Evolutionary conservation across 2,113 vertebrate species (phyloP), one percentile per base, ranked within the genome.

Genomic region (Neogobius melanostomus): DNA sequence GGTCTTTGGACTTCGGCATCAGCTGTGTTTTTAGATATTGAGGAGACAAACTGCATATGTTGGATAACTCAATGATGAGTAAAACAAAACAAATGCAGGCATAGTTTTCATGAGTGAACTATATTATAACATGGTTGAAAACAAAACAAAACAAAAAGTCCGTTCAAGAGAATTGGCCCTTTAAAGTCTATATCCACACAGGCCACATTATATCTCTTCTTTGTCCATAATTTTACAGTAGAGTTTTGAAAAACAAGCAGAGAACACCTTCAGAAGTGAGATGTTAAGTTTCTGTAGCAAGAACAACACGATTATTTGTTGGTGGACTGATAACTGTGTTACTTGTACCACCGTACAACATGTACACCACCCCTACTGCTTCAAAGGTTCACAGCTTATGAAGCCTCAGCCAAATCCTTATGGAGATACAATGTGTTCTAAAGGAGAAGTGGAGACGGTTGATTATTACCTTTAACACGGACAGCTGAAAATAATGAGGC

Each of bases 291-390:
- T 71, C 74, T 74, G 73, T 62, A 66, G 70, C 64, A 73, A 66
- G 67, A 81, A 81, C 28, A 36, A 36, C 75, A 52, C 61, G 45
- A 81, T 86, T 62, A 82, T 85, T 85, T 87, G 78, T 75, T 72
- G 73, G 49, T 70, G 72, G 68, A 76, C 69, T 82, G 86, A 81
- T 81, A 81, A 78, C 61, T 76, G 50, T 75, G 59, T 76, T 74
- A 71, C 76, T 80, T 80, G 75, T 80, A 68, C 63, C 7, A 17
- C 75, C 69, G 68, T 74, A 79, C 64, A 80, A 78, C 62, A 65
- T 48, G 53, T 17, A 75, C 74, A 76, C 75, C 85, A 75, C 74
- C 78, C 85, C 83, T 61, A 54, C 80, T 71, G 83, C 85, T 87
- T 87, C 82, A 85, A 80, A 89, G 82, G 79, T 79, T 66, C 77